Evolutionary conservation across 2,113 vertebrate species (phyloP).

Genomic region (Serilophus lunatus): DNA sequence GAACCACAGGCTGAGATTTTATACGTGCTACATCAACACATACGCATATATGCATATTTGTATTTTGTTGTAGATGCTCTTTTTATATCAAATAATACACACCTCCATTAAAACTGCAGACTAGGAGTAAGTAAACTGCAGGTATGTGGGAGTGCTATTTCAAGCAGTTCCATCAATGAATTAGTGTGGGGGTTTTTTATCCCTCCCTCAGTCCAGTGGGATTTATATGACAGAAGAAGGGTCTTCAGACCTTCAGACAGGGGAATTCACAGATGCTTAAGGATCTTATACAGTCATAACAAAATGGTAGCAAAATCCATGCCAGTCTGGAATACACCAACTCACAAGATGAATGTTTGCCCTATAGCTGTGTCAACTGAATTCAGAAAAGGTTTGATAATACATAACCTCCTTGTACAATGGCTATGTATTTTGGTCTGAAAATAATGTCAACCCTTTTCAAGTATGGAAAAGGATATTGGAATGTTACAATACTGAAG

Average conservation of each 20-base stretch:
- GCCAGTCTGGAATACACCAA: neutral
- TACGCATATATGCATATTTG: neutral
- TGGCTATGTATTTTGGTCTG: neutral
- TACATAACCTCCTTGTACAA: neutral
- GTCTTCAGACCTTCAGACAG: neutral
- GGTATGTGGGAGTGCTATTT: neutral
- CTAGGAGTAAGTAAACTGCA: neutral
- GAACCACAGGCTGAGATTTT: neutral
- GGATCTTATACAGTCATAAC: neutral
- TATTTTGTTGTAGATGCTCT: neutral
- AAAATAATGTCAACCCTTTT: neutral
- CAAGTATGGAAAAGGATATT: neutral
- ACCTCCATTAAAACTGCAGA: neutral
- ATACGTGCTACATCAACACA: neutral
- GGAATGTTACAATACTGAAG: neutral
- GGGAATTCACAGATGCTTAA: neutral
- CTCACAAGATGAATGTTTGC: neutral
- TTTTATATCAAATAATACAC: neutral
- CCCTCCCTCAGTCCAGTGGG: neutral
- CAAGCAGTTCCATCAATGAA: neutral
- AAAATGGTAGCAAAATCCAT: neutral
- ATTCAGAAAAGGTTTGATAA: neutral
- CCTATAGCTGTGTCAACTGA: neutral
- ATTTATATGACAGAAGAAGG: neutral
- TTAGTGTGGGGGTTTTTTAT: accelerated